A percentile compares a stretch with the other conserved stretches of the same genome.
Conservation (phyloP, 1,140 invertebrate species). For the Bombus balteatus region DNA sequence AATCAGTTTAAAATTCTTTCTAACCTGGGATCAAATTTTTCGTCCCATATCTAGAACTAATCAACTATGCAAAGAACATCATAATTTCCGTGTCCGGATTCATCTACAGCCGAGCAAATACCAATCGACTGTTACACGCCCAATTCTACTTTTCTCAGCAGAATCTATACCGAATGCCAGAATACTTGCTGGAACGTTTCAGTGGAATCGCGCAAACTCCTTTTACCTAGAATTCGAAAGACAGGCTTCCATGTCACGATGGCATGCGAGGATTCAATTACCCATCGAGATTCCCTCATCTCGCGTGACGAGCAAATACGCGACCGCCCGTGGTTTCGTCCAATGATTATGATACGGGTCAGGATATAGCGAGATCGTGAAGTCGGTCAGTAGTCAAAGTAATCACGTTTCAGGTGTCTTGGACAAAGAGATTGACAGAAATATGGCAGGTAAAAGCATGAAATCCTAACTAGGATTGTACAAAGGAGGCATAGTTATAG, state of each 20-base stretch:
- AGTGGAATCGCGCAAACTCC: background rate
- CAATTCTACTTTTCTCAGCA: background rate
- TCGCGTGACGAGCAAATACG: background rate
- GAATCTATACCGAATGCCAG: background rate
- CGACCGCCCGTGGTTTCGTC: background rate
- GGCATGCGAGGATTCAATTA: constrained; percentile 33
- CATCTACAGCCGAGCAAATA: too few species aligned
- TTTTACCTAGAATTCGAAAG: constrained; percentile 3
- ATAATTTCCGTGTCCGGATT: background rate
- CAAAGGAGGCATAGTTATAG: background rate
- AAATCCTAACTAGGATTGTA: background rate
- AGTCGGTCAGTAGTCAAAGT: background rate
- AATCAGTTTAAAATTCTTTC: too few species aligned
- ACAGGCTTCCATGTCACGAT: background rate
- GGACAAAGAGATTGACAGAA: background rate
- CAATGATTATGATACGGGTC: background rate
- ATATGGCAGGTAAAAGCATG: background rate
- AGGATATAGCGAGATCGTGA: background rate
- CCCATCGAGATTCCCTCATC: constrained; percentile 2
- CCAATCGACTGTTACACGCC: background rate
- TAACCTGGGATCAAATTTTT: background rate
- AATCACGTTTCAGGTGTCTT: background rate
- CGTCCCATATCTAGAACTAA: too few species aligned
- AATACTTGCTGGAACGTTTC: background rate
- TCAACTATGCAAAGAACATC: background rate